These are phyloP conservation scores for Baccha elongata DNA, from an alignment of 2,888 invertebrate species.

Conservation along the genomic window DNA sequence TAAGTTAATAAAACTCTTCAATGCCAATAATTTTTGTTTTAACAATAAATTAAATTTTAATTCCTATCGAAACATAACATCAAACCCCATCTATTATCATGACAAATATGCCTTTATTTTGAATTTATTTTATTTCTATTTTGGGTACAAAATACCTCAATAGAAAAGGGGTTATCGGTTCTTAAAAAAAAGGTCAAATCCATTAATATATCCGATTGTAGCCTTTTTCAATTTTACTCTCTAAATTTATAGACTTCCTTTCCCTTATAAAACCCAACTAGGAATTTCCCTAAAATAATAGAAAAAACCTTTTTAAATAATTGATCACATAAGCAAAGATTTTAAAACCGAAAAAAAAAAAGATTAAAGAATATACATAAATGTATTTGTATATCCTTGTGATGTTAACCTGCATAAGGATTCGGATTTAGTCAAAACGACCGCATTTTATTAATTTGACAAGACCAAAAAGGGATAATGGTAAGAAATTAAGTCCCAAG, in stretches of 20 bases:
- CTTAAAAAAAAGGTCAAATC: slow-evolving; percentile 27
- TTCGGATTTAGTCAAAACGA: slow-evolving; percentile 38
- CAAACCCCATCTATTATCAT: too few relatives aligned
- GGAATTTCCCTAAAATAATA: slow-evolving; percentile 25
- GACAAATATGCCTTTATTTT: too few relatives aligned
- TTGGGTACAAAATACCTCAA: background rate
- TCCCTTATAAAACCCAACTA: background rate
- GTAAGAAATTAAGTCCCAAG: slow-evolving; percentile 2
- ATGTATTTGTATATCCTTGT: background rate
- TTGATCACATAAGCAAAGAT: slow-evolving; percentile 39
- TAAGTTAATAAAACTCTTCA: too few relatives aligned
- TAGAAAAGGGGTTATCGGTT: background rate
- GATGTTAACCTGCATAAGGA: slow-evolving; percentile 40
- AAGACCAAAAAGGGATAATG: slow-evolving; percentile 38
- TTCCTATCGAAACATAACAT: too few relatives aligned
- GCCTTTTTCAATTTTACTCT: slow-evolving; percentile 31
- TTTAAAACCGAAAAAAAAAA: background rate
- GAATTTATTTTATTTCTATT: background rate
- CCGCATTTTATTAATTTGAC: slow-evolving; percentile 63
- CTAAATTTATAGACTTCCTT: slow-evolving; percentile 18
- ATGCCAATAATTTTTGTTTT: too few relatives aligned
- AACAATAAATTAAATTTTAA: too few relatives aligned
- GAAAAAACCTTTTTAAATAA: slow-evolving; percentile 48
- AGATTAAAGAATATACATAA: background rate
- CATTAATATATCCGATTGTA: slow-evolving; percentile 55